Evolutionary conservation across 2,113 vertebrate species (phyloP).

Genomic region (Trochalopteron elliotii): DNA sequence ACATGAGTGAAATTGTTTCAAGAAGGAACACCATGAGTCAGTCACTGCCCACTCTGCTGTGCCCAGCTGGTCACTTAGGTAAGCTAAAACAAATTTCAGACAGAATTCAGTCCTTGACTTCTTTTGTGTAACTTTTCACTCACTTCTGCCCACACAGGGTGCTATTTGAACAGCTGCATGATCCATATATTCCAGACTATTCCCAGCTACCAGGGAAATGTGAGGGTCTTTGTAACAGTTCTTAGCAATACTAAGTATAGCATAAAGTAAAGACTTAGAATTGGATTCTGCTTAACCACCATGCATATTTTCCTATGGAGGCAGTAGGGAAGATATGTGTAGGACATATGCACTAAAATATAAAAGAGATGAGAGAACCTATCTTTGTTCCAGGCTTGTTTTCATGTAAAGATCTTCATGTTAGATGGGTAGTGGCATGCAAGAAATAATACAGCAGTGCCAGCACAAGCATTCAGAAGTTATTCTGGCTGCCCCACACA

Average conservation of each 20-base stretch:
- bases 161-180: neutral
- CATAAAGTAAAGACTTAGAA: neutral
- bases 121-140: neutral
- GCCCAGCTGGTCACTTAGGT: neutral
- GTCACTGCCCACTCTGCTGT: neutral
- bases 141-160: neutral
- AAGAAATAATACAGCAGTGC: neutral
- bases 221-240: neutral
- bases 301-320: neutral
- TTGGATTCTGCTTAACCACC: neutral
- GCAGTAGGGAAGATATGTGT: neutral
- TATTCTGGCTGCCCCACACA: neutral
- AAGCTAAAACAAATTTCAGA: neutral
- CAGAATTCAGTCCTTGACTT: neutral
- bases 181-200: neutral
- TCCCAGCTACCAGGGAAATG: neutral
- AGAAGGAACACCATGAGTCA: neutral
- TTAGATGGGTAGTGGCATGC: accelerated
- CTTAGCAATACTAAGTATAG: neutral
- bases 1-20: neutral
- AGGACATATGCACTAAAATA: neutral
- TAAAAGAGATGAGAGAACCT: neutral
- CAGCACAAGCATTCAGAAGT: neutral
- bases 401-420: neutral
- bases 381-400: neutral